Conservation (phyloP, 2,113 vertebrate genomes). For the Propithecus coquereli region DNA sequence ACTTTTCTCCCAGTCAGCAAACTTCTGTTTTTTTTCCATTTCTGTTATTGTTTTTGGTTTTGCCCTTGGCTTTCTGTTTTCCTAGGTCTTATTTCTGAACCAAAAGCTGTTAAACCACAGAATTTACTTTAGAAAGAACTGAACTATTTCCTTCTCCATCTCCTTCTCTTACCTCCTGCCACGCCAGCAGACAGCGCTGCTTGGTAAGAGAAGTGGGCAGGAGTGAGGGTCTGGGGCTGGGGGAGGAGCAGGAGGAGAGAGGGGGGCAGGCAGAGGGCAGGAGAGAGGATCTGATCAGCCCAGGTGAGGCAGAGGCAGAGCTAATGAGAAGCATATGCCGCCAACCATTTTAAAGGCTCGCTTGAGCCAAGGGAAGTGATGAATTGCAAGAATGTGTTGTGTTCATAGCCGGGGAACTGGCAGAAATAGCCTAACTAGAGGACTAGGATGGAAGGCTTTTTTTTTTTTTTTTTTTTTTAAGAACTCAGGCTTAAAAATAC, state of each 20-base stretch:
- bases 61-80: conserved; percentile 10
- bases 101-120: conserved; percentile 29
- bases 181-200: not conserved
- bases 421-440: conserved; percentile 48
- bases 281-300: not conserved
- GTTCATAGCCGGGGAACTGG: conserved; percentile 29
- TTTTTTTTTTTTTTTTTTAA: not conserved
- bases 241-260: not conserved
- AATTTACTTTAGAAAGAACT: conserved; percentile 9
- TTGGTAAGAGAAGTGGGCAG: not conserved
- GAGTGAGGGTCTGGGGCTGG: not conserved
- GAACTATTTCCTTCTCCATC: conserved; percentile 1
- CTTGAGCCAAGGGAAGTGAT: conserved; percentile 49
- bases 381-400: conserved; percentile 65
- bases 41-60: conserved; percentile 43
- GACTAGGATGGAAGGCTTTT: not conserved
- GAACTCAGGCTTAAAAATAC: conserved; percentile 60
- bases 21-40: not conserved
- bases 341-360: conserved; percentile 2
- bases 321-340: conserved; percentile 43
- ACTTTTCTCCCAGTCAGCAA: conserved; percentile 23
- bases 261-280: not conserved
- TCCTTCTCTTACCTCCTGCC: not conserved
- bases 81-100: conserved; percentile 44
- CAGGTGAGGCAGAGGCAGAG: conserved; percentile 53